Evolutionary conservation across 2,797 vertebrate species (phyloP), one percentile per base, ranked within the genome.

Genomic region (Hybognathus amarus): DNA sequence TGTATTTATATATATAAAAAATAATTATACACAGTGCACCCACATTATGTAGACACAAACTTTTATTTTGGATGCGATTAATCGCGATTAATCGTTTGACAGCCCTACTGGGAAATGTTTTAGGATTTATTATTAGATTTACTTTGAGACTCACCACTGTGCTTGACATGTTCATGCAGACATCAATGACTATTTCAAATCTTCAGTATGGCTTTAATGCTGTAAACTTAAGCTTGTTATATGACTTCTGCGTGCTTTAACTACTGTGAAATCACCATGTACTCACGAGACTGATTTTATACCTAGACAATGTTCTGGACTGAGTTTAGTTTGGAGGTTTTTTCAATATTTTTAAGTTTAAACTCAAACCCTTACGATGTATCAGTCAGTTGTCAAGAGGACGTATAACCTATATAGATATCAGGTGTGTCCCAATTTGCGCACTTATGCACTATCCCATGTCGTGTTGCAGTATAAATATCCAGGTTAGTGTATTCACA

Each of bases 171-270:
- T 79, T 59, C 27, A 33, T 68, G 13, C 52, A 30, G n/a, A 42
- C 7, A 17, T 30, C 67, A 64, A 77, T 17, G 12, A 77, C 36
- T 2, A 69, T 83, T 77, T 80, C 63, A 33, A 82, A 77, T 74
- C 68, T 13, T 6, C 33, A 20, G 24, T 59, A 12, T 38, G 24
- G 5, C 8, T 47, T 18, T 20, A 40, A 33, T 22, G 36, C 18
- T 79, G 75, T 82, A 70, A 77, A 68, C 56, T 73, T 47, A 15
- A 47, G 15, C 45, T 47, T 47, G 27, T 40, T 75, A n/a, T 22
- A 52, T 24, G 38, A 45, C 24, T 77, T 59, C 47, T 52, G 24
- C 45, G 12, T 1, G 47, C 17, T 68, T 68, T 24, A 56, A 61
- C 24, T 20, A 38, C 56, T 74, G 69, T 36, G 9, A 74, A 63